Conservation (phyloP, 2,113 vertebrate species). For the Enhydra lutris region DNA sequence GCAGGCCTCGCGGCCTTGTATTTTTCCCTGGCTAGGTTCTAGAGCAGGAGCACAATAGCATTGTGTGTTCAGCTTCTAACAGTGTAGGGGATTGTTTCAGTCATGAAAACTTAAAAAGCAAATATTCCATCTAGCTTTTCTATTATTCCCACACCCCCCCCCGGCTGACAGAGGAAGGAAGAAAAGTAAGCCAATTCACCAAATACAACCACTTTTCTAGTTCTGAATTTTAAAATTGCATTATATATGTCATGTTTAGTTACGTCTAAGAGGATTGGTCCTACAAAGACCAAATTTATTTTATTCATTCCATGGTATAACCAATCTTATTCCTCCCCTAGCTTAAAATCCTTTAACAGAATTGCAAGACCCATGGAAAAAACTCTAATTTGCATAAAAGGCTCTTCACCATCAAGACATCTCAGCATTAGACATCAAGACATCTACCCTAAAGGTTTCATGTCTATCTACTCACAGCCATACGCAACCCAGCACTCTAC, state of each 20-base stretch:
- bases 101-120: constrained; percentile 8
- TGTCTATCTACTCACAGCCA: too few species aligned
- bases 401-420: not conserved
- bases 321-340: not conserved
- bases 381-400: not conserved
- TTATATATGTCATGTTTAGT: not conserved
- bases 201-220: constrained; percentile 25
- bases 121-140: constrained; percentile 20
- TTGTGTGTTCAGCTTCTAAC: not conserved
- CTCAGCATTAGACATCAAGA: not conserved
- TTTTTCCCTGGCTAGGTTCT: not conserved
- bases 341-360: not conserved
- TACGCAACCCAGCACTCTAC: not conserved
- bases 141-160: not conserved
- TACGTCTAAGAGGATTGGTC: not conserved
- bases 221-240: constrained; percentile 24
- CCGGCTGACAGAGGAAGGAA: not conserved
- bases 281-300: not conserved
- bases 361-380: not conserved
- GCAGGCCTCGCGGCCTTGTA: not conserved
- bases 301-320: not conserved
- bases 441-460: not conserved
- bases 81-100: constrained; percentile 16
- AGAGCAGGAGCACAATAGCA: not conserved
- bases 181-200: constrained; percentile 17